Evolutionary conservation across 2,888 invertebrate genomes (phyloP), one percentile per base, ranked within the genome.

Genomic region (Apoderus coryli): DNA sequence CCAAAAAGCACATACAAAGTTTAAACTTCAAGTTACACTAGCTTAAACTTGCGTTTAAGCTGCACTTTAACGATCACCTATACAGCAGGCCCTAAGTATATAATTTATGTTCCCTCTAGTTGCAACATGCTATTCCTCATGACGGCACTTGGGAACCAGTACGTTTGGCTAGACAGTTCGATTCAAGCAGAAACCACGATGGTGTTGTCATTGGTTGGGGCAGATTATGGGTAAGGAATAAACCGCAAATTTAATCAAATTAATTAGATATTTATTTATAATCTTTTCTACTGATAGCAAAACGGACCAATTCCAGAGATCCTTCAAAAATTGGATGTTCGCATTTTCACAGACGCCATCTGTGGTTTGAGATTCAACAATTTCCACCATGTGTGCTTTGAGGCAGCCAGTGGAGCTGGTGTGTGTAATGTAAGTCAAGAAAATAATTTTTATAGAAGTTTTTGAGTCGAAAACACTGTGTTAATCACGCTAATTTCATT

Each of bases 181-280:
- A 38, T 16, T 31, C 34, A 10, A 27, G 16, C 3, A 15, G 3
- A 10, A 14, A 24, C 10, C 28, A 33, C 6, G 13, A 5, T 6
- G 38, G 40, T n/a, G 27, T 33, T 3, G 32, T 40, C 4, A 32
- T 40, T 16, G 40, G 40, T 7, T 40, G 40, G 40, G 40, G 40
- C 10, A 24, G 32, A 19, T 22, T 39, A 4, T 35, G 27, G 32
- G 41, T 41, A 31, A 32, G 31, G 6, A 9, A 12, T 12, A n/a
- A n/a, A n/a, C n/a, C n/a, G n/a, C n/a, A n/a, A n/a, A n/a, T n/a
- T 9, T 25, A 13, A 16, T 23, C 19, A 23, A 4, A 29, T 25
- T 25, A 4, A 13, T 14, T 24, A 7, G n/a, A n/a, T n/a, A n/a
- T n/a, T n/a, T n/a, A n/a, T n/a, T n/a, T n/a, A n/a, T n/a, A n/a